phyloP scores from a whole-genome alignment of 2,888 invertebrate genomes.

The Asteroscopus sphinx region DNA sequence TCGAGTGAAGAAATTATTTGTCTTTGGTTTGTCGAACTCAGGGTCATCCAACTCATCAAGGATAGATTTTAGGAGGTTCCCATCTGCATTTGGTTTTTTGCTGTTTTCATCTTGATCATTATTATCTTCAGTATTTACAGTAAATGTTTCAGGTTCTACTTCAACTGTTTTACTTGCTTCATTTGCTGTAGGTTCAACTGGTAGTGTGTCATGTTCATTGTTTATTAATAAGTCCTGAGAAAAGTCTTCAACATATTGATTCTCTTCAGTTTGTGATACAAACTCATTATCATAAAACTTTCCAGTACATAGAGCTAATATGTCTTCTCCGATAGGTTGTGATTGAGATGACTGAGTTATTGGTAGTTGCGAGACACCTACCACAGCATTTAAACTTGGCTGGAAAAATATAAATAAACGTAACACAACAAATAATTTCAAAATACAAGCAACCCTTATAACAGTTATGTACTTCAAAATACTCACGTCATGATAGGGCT shows the following conservation, averaged over 20 bases:
- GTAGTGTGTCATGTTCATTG: constrained; percentile 41
- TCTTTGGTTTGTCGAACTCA: constrained; percentile 70
- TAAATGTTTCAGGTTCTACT: constrained; percentile 7
- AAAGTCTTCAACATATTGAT: constrained; percentile 40
- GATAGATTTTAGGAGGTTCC: constrained; percentile 72
- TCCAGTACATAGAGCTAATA: constrained; percentile 89
- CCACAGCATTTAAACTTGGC: constrained; percentile 86
- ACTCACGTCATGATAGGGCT: constrained; percentile 73
- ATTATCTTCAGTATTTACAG: constrained; percentile 1
- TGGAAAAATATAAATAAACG: constrained; percentile 53
- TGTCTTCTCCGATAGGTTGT: constrained; percentile 82
- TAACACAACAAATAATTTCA: no score
- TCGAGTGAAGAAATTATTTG: constrained; percentile 74
- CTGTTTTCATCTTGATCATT: constrained; percentile 1
- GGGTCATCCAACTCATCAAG: constrained; percentile 80
- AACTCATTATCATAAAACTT: constrained; percentile 87
- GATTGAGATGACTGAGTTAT: constrained; percentile 71
- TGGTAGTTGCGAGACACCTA: constrained; percentile 84
- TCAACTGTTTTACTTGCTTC: constrained; percentile 12
- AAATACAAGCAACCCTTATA: no score
- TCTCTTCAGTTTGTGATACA: constrained; percentile 64
- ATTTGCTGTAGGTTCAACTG: constrained; percentile 22
- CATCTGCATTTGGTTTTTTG: constrained; percentile 37
- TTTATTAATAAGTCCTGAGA: constrained; percentile 45
- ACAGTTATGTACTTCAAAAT: constrained; percentile 3